Conservation (phyloP, 2,113 vertebrate genomes). For the Dromaius novaehollandiae region DNA sequence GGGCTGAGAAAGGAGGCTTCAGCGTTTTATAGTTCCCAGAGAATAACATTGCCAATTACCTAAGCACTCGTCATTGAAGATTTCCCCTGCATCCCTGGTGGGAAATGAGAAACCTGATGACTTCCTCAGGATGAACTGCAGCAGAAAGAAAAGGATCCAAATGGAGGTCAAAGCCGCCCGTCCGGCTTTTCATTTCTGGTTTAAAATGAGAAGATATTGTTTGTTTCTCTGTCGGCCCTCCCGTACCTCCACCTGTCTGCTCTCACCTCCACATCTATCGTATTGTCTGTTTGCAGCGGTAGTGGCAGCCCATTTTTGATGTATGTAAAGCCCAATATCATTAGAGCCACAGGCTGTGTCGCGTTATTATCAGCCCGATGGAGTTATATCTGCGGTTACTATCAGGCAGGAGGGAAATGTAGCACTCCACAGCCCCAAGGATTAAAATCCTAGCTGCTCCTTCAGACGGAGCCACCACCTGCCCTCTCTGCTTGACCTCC, state of each 20-base stretch:
- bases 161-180: neutral
- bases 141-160: neutral
- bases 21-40: neutral
- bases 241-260: neutral
- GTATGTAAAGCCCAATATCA: neutral
- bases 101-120: neutral
- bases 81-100: neutral
- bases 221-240: neutral
- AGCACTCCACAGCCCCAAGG: neutral
- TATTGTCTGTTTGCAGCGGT: rapidly evolving
- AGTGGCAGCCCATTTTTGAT: neutral
- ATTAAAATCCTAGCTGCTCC: rapidly evolving
- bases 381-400: neutral
- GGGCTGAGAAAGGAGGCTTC: neutral
- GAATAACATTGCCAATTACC: neutral
- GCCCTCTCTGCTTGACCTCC: neutral
- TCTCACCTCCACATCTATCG: neutral
- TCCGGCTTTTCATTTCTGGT: neutral
- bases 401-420: neutral
- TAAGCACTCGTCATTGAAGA: neutral
- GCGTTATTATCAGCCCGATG: rapidly evolving
- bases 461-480: neutral
- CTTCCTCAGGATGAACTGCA: neutral
- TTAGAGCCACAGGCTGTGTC: neutral
- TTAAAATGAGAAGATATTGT: neutral